These are phyloP conservation scores for Pipa parva DNA, from an alignment of 2,113 vertebrate species.

Conservation along the genomic window DNA sequence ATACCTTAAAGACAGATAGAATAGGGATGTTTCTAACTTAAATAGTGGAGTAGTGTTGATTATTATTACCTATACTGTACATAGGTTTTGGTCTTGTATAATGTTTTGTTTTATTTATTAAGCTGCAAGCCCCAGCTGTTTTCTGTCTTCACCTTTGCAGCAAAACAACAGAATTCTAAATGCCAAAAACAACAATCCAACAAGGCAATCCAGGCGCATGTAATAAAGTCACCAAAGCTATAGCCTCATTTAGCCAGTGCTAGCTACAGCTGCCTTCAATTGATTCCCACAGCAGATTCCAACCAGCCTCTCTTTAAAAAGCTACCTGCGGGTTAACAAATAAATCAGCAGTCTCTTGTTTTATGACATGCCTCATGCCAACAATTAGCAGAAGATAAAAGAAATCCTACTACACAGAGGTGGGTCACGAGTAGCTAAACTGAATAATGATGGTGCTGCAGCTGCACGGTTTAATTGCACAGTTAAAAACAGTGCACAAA, in stretches of 20 bases:
- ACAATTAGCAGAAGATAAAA: constrained; percentile 43
- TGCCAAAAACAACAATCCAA: not conserved
- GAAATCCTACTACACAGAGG: constrained; percentile 25
- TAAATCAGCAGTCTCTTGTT: constrained; percentile 49
- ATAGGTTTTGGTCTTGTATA: too few relatives aligned
- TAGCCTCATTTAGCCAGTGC: not conserved
- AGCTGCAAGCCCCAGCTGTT: not conserved
- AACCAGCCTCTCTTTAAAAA: constrained; percentile 39
- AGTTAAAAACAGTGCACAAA: constrained; percentile 23
- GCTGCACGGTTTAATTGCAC: constrained; percentile 31
- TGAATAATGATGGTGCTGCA: constrained; percentile 7
- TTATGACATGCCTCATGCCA: constrained; percentile 41
- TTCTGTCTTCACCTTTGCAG: not conserved
- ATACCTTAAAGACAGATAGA: too few relatives aligned
- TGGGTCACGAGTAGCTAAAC: constrained; percentile 38
- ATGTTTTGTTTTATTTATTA: not conserved
- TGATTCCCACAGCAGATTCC: constrained; percentile 1
- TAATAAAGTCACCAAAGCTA: constrained; percentile 13
- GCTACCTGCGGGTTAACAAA: constrained; percentile 27
- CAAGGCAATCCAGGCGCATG: not conserved
- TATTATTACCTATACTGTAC: too few relatives aligned
- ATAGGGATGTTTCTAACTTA: too few relatives aligned
- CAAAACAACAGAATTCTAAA: constrained; percentile 5
- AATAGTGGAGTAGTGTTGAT: too few relatives aligned
- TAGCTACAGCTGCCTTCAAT: constrained; percentile 14